These are phyloP conservation scores for Dromas ardeola DNA, from an alignment of 2,113 vertebrate genomes.

Conservation along the genomic window DNA sequence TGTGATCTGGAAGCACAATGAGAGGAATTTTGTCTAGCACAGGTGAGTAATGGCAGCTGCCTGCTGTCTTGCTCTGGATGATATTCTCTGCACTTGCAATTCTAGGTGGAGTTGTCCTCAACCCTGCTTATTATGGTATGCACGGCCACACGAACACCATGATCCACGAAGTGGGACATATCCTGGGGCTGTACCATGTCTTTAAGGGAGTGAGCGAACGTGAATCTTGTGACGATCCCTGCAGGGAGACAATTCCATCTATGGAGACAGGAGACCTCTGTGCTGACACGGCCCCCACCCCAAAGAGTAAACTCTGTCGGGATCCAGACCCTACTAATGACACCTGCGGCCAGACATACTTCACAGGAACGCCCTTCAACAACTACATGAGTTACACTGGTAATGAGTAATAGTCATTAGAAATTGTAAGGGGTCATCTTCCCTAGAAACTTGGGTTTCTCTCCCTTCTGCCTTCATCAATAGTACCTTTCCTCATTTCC, in stretches of 20 bases:
- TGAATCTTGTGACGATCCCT: slow-evolving; percentile 96
- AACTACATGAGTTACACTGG: slow-evolving; percentile 99
- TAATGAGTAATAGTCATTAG: not conserved
- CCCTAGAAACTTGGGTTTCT: not conserved
- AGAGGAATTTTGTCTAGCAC: not conserved
- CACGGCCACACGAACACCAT: slow-evolving; percentile 91
- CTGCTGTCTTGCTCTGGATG: not conserved
- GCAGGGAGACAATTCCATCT: slow-evolving; percentile 88
- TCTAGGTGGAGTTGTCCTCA: slow-evolving; percentile 93
- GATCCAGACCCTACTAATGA: slow-evolving; percentile 89
- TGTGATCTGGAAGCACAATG: not conserved
- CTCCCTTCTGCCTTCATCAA: fast-evolving
- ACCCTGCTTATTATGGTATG: slow-evolving; percentile 91
- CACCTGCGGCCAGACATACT: slow-evolving; percentile 84
- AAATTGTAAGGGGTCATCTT: not conserved
- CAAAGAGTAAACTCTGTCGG: slow-evolving; percentile 90
- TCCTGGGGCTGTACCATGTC: slow-evolving; percentile 95
- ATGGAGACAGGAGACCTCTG: slow-evolving; percentile 98
- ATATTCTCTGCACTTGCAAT: not conserved
- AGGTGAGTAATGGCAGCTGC: not conserved
- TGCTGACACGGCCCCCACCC: slow-evolving; percentile 91
- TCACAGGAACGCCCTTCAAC: slow-evolving; percentile 88
- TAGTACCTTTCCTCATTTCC: not conserved
- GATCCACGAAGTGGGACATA: slow-evolving; percentile 96
- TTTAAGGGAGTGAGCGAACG: slow-evolving; percentile 96